Base-by-base conservation (phyloP, 2,888 invertebrate genomes). In the Nephrotoma guestfalica region DNA sequence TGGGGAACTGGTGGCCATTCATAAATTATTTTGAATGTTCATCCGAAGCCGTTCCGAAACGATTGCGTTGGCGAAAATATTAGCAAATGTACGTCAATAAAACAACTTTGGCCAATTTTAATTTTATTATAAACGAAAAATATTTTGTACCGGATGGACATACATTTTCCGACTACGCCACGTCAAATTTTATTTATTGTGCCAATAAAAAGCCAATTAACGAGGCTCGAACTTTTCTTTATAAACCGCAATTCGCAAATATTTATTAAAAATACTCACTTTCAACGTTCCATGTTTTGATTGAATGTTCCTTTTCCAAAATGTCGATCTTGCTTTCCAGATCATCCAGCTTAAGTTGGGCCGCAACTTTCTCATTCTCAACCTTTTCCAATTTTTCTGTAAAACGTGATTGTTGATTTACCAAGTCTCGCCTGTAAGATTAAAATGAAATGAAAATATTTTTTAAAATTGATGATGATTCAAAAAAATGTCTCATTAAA, bases 241-340 rank as follows among this genome's bases (percentile, higher is more conserved):
- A 51, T 47, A 13, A 4, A 47, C 13, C 13, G 3, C 4, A 47
- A 47, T 13, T 47, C 30, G 30, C n/a, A n/a, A n/a, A n/a, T n/a
- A n/a, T n/a, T n/a, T 30, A 30, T 30, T 30, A 30, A 30, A 30
- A 30, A 57, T 7, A 88, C 90, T 90, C 89, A 91, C 92, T 90
- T 87, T 92, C 92, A 86, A 92, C 90, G 88, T 91, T 90, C 91
- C 92, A 91, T 88, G 91, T 90, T 88, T 92, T 92, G 3, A 89
- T 87, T 2, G 91, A 90, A 83, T 92, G 87, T 87, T 92, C 91
- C 87, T 90, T 90, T 88, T 92, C 91, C 87, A 91, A 88, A 87
- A 89, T 89, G 87, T 90, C 90, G 87, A 92, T 90, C 89, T 90
- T 91, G 11, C 88, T 47, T 88, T 91, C 90, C 89, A 92, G 89